These are phyloP conservation scores for Dendropsophus ebraccatus DNA, from an alignment of 2,113 vertebrate species.

Conservation along the genomic window DNA sequence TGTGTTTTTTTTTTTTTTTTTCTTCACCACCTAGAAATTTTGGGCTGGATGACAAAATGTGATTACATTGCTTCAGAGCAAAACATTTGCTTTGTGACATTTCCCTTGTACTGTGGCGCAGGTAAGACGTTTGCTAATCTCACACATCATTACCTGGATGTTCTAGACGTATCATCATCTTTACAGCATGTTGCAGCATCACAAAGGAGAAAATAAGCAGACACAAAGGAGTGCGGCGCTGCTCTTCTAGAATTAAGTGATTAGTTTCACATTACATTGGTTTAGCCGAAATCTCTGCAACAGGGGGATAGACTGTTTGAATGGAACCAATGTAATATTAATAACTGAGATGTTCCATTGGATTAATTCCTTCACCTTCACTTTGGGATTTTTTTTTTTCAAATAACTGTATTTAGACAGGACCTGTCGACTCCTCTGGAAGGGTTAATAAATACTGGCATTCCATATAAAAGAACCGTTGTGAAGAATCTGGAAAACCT, in stretches of 20 bases:
- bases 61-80: conserved; percentile 19
- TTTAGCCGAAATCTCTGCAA: neutral
- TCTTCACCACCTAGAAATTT: neutral
- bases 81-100: conserved; percentile 37
- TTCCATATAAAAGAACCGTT: too few relatives aligned
- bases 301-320: neutral
- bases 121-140: conserved; percentile 44
- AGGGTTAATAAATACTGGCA: too few relatives aligned
- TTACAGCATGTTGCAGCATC: conserved; percentile 5
- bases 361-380: neutral
- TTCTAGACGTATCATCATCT: conserved; percentile 14
- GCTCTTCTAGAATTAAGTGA: conserved; percentile 7
- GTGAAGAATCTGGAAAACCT: too few relatives aligned
- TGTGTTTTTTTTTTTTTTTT: neutral
- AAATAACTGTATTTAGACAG: too few relatives aligned
- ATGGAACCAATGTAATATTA: neutral
- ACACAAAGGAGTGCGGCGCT: neutral
- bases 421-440: too few relatives aligned
- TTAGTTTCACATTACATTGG: conserved; percentile 4
- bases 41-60: conserved; percentile 15
- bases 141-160: conserved; percentile 37
- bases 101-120: conserved; percentile 42
- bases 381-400: too few relatives aligned
- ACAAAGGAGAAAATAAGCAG: neutral
- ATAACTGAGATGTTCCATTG: neutral